These are phyloP conservation scores for Amblyjoppa proteus DNA, from an alignment of 2,888 invertebrate genomes.

Conservation along the genomic window DNA sequence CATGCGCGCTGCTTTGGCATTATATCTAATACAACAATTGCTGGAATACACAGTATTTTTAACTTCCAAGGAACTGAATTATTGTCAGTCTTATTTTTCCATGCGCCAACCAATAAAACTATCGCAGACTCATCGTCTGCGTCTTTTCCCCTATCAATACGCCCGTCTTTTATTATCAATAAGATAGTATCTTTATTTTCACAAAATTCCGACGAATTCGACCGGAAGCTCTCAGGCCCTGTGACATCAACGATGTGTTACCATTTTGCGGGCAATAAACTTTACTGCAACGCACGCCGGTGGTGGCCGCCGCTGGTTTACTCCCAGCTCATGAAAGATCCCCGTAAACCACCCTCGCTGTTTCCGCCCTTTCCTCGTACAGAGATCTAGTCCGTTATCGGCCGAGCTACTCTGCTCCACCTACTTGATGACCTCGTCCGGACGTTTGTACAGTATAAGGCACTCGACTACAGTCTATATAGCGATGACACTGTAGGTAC, in stretches of 20 bases:
- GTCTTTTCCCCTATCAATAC: neutral
- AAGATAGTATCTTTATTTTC: neutral
- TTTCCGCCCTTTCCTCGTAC: slow-evolving; percentile 41
- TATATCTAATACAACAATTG: too few relatives aligned
- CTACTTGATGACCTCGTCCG: slow-evolving; percentile 31
- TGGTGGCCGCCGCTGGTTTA: neutral
- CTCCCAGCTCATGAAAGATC: slow-evolving; percentile 35
- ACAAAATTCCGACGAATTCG: neutral
- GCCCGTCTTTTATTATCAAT: neutral
- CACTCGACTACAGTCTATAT: neutral
- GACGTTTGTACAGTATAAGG: slow-evolving; percentile 7
- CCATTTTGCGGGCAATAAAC: neutral
- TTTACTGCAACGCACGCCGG: neutral
- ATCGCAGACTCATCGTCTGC: neutral
- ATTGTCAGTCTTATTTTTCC: too few relatives aligned
- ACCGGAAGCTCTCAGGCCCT: neutral
- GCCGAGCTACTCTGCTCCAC: slow-evolving; percentile 11
- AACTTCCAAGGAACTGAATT: too few relatives aligned
- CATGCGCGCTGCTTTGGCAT: too few relatives aligned
- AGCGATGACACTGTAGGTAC: neutral
- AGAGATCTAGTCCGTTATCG: neutral
- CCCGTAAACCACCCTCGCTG: slow-evolving; percentile 33
- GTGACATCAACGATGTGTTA: neutral
- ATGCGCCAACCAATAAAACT: neutral
- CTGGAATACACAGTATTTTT: too few relatives aligned